Conservation (phyloP, 2,113 vertebrate genomes). For the Notiomystis cincta region DNA sequence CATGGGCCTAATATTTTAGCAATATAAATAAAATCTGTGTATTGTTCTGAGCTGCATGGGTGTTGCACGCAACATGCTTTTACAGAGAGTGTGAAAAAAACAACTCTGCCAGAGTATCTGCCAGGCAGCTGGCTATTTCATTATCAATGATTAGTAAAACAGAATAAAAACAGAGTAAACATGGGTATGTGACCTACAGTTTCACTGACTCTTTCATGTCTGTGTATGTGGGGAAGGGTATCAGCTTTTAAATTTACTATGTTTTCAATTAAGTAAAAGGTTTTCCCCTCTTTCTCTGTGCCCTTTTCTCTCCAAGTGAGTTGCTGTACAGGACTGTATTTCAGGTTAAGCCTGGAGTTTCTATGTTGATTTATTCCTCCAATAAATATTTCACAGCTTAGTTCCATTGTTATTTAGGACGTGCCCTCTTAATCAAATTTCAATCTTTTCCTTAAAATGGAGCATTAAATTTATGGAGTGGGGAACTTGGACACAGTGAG, state of each 20-base stretch:
- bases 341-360: neutral
- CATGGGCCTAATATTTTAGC: neutral
- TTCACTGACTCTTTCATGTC: neutral
- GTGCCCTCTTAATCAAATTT: slow-evolving; percentile 9
- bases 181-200: neutral
- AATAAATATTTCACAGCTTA: neutral
- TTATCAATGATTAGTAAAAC: neutral
- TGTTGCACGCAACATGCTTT: neutral
- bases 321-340: neutral
- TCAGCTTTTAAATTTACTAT: neutral
- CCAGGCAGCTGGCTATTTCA: neutral
- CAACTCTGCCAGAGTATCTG: neutral
- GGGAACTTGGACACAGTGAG: neutral
- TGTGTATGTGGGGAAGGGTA: neutral
- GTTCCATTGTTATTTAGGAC: slow-evolving; percentile 5
- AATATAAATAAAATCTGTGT: neutral
- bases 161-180: neutral
- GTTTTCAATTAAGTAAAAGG: neutral
- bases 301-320: neutral
- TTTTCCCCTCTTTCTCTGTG: neutral
- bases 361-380: neutral
- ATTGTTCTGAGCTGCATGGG: neutral
- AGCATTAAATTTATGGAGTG: neutral
- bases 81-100: neutral
- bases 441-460: neutral